These are phyloP conservation scores for Scylla paramamosain DNA, from an alignment of 1,140 invertebrate genomes.

Conservation along the genomic window DNA sequence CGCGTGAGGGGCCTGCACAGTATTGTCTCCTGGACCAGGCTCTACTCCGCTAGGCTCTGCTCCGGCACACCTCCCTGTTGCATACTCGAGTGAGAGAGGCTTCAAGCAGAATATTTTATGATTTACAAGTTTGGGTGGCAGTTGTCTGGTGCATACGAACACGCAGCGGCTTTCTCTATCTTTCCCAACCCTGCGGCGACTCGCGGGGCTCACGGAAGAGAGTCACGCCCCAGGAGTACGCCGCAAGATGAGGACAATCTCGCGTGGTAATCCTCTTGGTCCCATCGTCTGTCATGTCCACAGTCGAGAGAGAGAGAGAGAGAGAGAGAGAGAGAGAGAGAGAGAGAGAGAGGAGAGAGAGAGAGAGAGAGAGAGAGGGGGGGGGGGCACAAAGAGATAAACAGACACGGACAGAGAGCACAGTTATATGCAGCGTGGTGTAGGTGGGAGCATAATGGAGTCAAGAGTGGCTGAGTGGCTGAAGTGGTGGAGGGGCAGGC, in stretches of 20 bases:
- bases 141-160: background rate
- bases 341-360: too few species aligned
- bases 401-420: too few species aligned
- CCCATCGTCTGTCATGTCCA: background rate
- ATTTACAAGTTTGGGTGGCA: constrained; percentile 13
- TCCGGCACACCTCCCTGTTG: background rate
- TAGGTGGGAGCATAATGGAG: too few species aligned
- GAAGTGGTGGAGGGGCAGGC: too few species aligned
- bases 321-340: too few species aligned
- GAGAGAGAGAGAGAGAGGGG: too few species aligned
- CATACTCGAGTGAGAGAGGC: background rate
- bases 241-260: background rate
- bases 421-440: too few species aligned
- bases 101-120: constrained; percentile 24
- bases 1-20: background rate
- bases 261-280: background rate
- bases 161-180: background rate
- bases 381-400: too few species aligned
- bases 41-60: background rate
- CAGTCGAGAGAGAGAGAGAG: background rate
- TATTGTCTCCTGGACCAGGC: too few species aligned
- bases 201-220: too few species aligned
- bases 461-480: too few species aligned
- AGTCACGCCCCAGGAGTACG: too few species aligned
- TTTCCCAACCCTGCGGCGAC: background rate